Base-by-base conservation (phyloP, 2,113 vertebrate species). In the Melanocharis versteri region DNA sequence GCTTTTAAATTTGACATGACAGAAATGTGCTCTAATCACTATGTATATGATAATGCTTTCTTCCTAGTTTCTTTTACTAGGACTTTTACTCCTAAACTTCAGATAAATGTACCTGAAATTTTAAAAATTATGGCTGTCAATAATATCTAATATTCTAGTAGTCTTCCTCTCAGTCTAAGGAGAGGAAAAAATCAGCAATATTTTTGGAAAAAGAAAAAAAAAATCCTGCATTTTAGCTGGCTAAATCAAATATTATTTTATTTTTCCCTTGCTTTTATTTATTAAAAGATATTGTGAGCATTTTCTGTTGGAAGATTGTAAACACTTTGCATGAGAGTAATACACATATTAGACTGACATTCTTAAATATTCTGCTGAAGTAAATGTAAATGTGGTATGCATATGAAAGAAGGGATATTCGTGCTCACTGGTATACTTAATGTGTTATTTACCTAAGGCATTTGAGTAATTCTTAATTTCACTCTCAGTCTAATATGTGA, bases 191-290 rank as follows among this genome's bases (percentile, higher is more conserved):
- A 57, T 2, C 9, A 68, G 10, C 2, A 83, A 72, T 64, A 58
- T 31, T 35, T 76, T 21, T 64, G 4, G 12, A 76, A 65, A 88
- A 78, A 65, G 2, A 45, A 56, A 83, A 37, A 11, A 31, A 54
- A 5, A 5, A 5, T 2, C 12, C 51, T 30, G 1, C 6, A 54
- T 79, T 76, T 75, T 45, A 48, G 1, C 15, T 60, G 5, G 2
- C 4, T 83, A 57, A 44, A 65, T 62, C 1, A 33, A 72, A 16
- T 53, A 21, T 10, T 28, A 5, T 8, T 65, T 80, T 79, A 2
- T 40, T 58, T 50, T 45, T 4, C 4, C 11, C 4, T 20, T 17
- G 2, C 1, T 58, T 62, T 83, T 45, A 33, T 76, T 82, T 79
- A 47, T 54, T 14, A 22, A 24, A 90, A 84, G 1, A 0, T 11